Base-by-base conservation (phyloP, 2,888 invertebrate genomes). In the Sinelater perroti region DNA sequence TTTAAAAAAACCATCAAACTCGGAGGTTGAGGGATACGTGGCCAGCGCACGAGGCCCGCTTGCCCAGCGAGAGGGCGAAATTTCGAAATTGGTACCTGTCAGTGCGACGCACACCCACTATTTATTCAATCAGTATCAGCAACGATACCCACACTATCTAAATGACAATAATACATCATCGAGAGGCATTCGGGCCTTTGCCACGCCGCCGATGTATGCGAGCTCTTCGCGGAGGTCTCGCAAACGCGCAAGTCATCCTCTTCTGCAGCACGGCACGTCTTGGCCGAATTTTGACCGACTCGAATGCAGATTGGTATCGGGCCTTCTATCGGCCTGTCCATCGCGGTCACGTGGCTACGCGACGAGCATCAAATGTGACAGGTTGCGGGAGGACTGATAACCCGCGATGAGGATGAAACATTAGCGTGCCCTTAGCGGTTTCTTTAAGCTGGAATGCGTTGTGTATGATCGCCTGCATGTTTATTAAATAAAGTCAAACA, bases 181-280 rank as follows among this genome's bases (percentile, higher is more conserved):
- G 51, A 49, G 33, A 49, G 47, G 38, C 36, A 56, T 35, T 44
- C 38, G 31, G 38, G 44, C 13, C 60, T 60, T 56, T 58, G 45
- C 45, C 56, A 42, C 52, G 49, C 51, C 51, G 60, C 46, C 60
- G 51, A 55, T 56, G 36, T 45, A 51, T 60, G 54, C 50, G 56
- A 61, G 56, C 55, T 66, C 67, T 66, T 62, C 65, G 54, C 36
- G 67, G 67, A 67, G 67, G 67, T 67, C 67, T 44, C 24, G 45
- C 62, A 63, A 67, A 64, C 63, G 59, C 47, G 51, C 63, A 47
- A 65, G 67, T 67, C 67, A 67, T 67, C 58, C 59, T 61, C 61
- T 63, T 63, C 64, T 54, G 54, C 54, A 38, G 47, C 46, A 44
- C n/a, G 42, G 31, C 38, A 26, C 35, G 24, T 16, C 24, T 11